Evolutionary conservation across 2,797 vertebrate genomes (phyloP), one percentile per base, ranked within the genome.

Genomic region (Jordanella pulchra): DNA sequence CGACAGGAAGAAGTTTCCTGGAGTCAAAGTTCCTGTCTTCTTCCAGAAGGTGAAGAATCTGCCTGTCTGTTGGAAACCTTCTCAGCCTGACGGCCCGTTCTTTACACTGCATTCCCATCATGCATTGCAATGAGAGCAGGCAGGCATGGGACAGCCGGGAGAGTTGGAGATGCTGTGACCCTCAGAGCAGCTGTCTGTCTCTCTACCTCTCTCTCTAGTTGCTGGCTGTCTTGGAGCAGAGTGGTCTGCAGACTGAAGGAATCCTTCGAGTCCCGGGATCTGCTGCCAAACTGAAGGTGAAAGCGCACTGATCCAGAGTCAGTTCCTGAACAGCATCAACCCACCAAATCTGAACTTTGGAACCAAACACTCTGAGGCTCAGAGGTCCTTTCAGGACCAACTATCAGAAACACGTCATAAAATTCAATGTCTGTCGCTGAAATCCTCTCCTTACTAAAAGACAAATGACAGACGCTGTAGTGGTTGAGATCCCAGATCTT

Each of bases 261-360:
- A 99, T 99, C 85, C 95, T 99, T 10, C 92, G 98, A 69, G 95
- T 99, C 27, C 95, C 98, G 2, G 97, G 96, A 88, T 99, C 97
- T 66, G 97, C 96, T 13, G 95, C 96, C 53, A 93, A 96, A 92
- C 95, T 99, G 56, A 99, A 99, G 96, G 97, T 99, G 94, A 51
- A 7, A 53, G 32, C 3, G 23, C 17, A 53, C 47, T 25, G 61
- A n/a, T 60, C 56, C 58, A 25, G 23, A 58, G 25, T 69, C n/a
- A n/a, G n/a, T n/a, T 45, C 1, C 44, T 13, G 47, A 48, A 48
- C 47, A 6, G 1, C 47, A 18, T 17, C 0, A 15, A 17, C 17
- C 3, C 6, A 30, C 17, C 17, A 15, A 56, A 1, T 3, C 45
- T 47, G 45, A 47, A 47, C 45, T 3, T 15, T 47, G 45, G 15